Base-by-base conservation (phyloP, 64 coral and sea anemone species). In the Actinia tenebrosa region DNA sequence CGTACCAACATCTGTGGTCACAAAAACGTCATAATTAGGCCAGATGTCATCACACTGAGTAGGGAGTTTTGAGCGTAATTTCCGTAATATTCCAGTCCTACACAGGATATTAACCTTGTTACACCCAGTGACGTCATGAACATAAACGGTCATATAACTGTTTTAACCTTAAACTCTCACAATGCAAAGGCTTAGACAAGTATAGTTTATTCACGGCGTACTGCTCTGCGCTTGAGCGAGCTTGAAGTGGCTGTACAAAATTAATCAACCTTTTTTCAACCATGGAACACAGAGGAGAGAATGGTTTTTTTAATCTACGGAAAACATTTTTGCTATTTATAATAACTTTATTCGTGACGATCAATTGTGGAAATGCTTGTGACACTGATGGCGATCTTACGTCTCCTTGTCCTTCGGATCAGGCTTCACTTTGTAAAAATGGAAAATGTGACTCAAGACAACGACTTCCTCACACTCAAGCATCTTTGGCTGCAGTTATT, bases 401-500 rank as follows among this genome's bases (percentile, higher is more conserved):
- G 7, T 75, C 69, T 9, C 27, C 69, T 1, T 75, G 69, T 75
- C n/a, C 69, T 75, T 30, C 69, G 10, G 27, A 75, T 27, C 69
- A 42, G 13, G 69, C 20, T 16, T 37, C 69, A 11, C 25, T 9
- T 11, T 75, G 69, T 75, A 42, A 10, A 16, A 75, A 75, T 14
- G 69, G 69, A 13, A 42, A 75, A 75, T 75, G 69, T 14, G 9
- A 81, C 79, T 81, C 50, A 2, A 50, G 46, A 22, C 19, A 45
- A 3, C 19, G 79, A 81, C 44, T 45, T 9, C 50, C 79, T 6
- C 79, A 81, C 7, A 81, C 79, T 23, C 5, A 14, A 53, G 79
- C 17, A 22, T 81, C 79, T 20, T 52, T 81, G 79, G 79, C 79
- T 22, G 79, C 79, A 1, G 79, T 81, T n/a, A 52, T 81, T 45